Evolutionary conservation across 2,113 vertebrate species (phyloP), one percentile per base, ranked within the genome.

Genomic region (Poecile atricapillus): DNA sequence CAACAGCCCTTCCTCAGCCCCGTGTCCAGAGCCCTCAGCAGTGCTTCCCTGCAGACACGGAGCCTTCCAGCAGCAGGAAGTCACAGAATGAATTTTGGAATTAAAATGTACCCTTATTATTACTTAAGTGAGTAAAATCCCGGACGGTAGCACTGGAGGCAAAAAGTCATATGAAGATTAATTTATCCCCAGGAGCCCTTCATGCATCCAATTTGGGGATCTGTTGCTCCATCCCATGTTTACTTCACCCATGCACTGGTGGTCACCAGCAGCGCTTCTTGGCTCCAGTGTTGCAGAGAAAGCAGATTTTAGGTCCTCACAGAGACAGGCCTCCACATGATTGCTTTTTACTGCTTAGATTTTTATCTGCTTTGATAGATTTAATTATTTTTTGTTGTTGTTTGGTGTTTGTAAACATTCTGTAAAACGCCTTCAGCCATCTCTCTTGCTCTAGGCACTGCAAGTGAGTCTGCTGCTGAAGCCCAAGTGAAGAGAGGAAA

Each of bases 1-100:
- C 50, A 28, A 18, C 10, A 3, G 4, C 19, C 21, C 39, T 9
- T 64, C 28, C 22, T 43, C 27, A 20, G 18, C 64, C 31, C n/a
- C 0, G 1, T 4, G 35, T 7, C 41, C 10, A 1, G 6, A 43
- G 58, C 39, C 37, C 41, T 11, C 4, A 1, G 20, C 47, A 31
- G 65, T 0, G 0, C 70, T 37, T 3, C 52, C 15, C 0, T 2
- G 24, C 84, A 59, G 14, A 28, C 1, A 0, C 9, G 5, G 11
- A 64, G 52, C 75, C 60, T 70, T 52, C 28, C 10, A 10, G 46
- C 21, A 14, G 28, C 9, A 28, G 21, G 22, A 49, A 77, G 15
- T 13, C 62, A 62, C 31, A 23, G 1, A 78, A 22, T 27, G n/a
- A 22, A 56, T 56, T 88, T 39, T 68, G 35, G n/a, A 60, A 81